phyloP scores from a whole-genome alignment of 2,888 invertebrate genomes.

The Amiota minor region DNA sequence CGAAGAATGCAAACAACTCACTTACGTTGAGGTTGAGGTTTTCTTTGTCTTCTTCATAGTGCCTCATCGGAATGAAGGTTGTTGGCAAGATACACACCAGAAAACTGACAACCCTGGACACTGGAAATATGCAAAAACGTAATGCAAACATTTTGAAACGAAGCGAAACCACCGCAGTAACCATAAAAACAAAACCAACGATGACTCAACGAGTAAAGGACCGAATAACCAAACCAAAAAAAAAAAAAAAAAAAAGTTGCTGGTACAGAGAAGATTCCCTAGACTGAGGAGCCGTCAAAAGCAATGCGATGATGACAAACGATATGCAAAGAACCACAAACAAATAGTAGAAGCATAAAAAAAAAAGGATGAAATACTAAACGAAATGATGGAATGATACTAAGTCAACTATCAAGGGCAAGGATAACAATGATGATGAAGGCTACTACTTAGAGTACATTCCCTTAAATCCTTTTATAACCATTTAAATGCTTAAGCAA shows the following conservation, averaged over 20 bases:
- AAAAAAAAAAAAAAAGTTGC: background rate
- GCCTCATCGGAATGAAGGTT: background rate
- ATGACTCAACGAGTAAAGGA: background rate
- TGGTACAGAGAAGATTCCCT: background rate
- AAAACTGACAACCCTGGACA: conserved; percentile 9
- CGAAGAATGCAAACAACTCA: conserved; percentile 2
- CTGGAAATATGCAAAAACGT: conserved; percentile 4
- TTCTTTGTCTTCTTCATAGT: background rate
- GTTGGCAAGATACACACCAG: conserved; percentile 4
- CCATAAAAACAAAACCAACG: conserved; percentile 8
- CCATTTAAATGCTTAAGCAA: too few species aligned
- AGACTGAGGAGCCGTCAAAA: background rate
- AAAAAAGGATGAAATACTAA: too few species aligned
- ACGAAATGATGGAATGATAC: too few species aligned
- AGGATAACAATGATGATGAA: background rate
- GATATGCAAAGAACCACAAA: background rate
- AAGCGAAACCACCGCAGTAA: conserved; percentile 15
- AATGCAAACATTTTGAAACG: background rate
- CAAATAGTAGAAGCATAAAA: background rate
- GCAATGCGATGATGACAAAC: background rate
- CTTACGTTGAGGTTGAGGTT: background rate
- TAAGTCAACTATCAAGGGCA: conserved; percentile 2
- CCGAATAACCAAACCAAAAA: background rate
- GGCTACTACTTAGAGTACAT: too few species aligned
- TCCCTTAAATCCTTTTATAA: too few species aligned